These are phyloP conservation scores for Microcebus murinus DNA, from an alignment of 2,113 vertebrate species.

Conservation along the genomic window DNA sequence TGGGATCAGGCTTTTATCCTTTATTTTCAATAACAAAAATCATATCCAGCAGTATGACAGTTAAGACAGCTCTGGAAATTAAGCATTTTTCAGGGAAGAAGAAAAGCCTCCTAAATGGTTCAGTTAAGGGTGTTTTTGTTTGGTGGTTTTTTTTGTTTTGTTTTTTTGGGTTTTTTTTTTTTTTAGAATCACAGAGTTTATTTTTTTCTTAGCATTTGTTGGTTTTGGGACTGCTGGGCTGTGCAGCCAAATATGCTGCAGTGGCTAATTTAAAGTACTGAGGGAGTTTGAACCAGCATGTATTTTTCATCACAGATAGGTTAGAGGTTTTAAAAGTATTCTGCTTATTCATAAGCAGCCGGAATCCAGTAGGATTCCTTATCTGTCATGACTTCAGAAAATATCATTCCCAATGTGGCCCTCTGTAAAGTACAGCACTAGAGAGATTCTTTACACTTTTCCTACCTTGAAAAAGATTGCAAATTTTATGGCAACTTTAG, in stretches of 20 bases:
- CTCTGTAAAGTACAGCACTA: constrained; percentile 15
- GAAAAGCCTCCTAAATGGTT: background rate
- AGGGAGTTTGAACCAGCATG: constrained; percentile 66
- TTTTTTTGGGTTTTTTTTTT: background rate
- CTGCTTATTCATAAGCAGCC: constrained; percentile 60
- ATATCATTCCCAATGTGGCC: constrained; percentile 27
- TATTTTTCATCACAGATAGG: constrained; percentile 68
- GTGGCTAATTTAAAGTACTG: constrained; percentile 70
- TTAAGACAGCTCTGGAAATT: constrained; percentile 7
- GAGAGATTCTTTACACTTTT: constrained; percentile 59
- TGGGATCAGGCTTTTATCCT: constrained; percentile 62
- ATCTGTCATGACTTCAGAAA: constrained; percentile 38
- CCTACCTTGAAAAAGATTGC: constrained; percentile 48
- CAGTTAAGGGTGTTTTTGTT: background rate
- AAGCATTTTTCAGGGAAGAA: constrained; percentile 47
- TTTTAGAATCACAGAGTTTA: constrained; percentile 10
- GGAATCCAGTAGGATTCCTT: constrained; percentile 37
- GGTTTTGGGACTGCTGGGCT: constrained; percentile 4
- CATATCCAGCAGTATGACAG: background rate
- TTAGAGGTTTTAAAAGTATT: constrained; percentile 70
- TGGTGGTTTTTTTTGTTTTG: background rate
- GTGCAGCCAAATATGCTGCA: background rate
- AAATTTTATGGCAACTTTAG: constrained; percentile 57
- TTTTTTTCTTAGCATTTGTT: constrained; percentile 52
- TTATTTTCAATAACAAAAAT: constrained; percentile 66